phyloP scores from a whole-genome alignment of 2,113 vertebrate genomes.

The Marcusenius ussheri region DNA sequence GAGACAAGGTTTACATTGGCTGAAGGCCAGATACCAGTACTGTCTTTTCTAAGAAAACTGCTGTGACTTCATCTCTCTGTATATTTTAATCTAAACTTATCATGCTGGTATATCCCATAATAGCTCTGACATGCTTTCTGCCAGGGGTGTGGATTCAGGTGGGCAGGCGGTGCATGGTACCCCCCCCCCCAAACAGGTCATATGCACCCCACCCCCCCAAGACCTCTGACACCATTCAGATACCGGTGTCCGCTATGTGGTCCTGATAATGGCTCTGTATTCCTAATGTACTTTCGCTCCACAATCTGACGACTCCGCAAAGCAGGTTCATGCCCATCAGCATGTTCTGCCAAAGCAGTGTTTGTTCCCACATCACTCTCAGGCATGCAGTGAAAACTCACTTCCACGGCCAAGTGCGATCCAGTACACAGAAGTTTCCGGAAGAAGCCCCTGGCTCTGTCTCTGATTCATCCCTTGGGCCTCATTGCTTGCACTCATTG shows the following conservation, averaged over 20 bases:
- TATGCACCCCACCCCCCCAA: neutral
- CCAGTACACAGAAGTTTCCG: neutral
- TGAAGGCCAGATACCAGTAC: neutral
- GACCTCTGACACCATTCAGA: neutral
- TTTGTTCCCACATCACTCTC: neutral
- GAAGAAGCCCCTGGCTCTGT: neutral
- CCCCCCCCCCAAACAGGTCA: neutral
- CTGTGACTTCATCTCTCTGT: neutral
- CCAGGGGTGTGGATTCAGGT: neutral
- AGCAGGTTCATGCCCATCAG: neutral
- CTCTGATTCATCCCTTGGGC: neutral
- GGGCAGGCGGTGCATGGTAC: neutral
- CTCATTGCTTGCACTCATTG: neutral
- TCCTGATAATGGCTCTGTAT: neutral
- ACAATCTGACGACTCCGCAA: neutral
- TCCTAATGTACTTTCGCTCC: neutral
- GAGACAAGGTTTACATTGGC: neutral
- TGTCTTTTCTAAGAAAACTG: neutral
- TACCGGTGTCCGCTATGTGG: neutral
- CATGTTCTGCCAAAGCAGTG: neutral
- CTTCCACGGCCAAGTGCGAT: neutral
- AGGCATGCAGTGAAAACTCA: neutral
- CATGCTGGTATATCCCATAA: neutral
- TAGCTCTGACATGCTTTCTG: neutral
- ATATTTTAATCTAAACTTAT: neutral